Base-by-base conservation (phyloP, 2,113 vertebrate species). In the Rhegmatorhina hoffmannsi region DNA sequence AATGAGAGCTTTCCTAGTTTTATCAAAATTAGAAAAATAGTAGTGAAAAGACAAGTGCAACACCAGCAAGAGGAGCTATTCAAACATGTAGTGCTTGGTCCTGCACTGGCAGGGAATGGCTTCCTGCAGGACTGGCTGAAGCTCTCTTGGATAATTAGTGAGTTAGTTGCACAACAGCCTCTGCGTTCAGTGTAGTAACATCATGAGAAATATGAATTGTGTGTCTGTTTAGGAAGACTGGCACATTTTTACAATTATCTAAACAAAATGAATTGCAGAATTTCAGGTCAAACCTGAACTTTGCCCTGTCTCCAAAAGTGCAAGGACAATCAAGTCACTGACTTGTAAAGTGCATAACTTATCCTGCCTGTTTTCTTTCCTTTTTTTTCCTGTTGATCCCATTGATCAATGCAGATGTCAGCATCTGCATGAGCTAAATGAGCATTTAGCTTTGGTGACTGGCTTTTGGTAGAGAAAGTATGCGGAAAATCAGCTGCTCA, bases 231-330 rank as follows among this genome's bases (percentile, higher is more conserved):
- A 90, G 87, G 94, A 89, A 92, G 40, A 56, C 34, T n/a, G 83
- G 70, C 28, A 52, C 59, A 74, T 75, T 87, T 86, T 93, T 89
- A 84, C 63, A 75, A 77, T 87, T 93, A 69, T 59, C 69, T 76
- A 83, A 89, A 90, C 58, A 56, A 90, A 87, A 94, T 6, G 6
- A 85, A 66, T 63, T 77, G 70, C 67, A 87, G 84, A 83, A 90
- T 73, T 96, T 87, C 56, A 84, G 68, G 60, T 56, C 56, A 90
- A 91, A 86, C n/a, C 68, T 91, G 74, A 95, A 87, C 74, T 92
- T 94, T 67, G 63, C 33, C 69, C 79, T 79, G 18, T 74, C 79
- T 94, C 38, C 46, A 58, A 70, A 87, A 84, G 38, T 44, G 13
- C 66, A 91, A 93, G 84, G 81, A 85, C 46, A 85, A 62, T 75